Conservation (phyloP, 2,888 invertebrate genomes). For the Drosophila nr. perissopoda region DNA sequence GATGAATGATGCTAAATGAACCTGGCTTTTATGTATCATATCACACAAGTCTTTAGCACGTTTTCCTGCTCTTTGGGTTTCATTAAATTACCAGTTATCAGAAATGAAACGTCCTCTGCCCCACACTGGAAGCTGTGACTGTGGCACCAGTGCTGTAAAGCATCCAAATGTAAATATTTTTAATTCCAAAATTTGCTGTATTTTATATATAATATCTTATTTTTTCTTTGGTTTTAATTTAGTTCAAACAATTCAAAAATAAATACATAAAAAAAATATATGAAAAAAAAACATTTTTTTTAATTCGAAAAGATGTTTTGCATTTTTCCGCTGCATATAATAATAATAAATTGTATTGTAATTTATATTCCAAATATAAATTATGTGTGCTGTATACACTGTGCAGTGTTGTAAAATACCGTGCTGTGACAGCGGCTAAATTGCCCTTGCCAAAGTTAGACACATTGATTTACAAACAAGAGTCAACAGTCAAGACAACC, state of each 20-base stretch:
- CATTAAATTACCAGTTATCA: not conserved
- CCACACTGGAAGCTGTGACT: not conserved
- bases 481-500: not conserved
- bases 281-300: not conserved
- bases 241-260: not conserved
- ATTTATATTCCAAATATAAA: not conserved
- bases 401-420: slow-evolving; percentile 4
- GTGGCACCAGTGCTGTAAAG: not conserved
- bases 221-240: no score
- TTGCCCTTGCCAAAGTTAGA: not conserved
- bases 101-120: no score
- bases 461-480: not conserved
- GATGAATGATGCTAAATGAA: slow-evolving; percentile 12
- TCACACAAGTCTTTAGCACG: not conserved
- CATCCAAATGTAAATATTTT: no score
- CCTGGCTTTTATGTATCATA: slow-evolving; percentile 2
- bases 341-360: not conserved
- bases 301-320: not conserved
- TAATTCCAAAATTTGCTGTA: not conserved
- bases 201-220: not conserved
- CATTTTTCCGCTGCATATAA: not conserved
- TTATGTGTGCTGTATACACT: not conserved
- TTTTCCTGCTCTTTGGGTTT: not conserved
- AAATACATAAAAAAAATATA: not conserved
- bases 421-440: not conserved